A percentile compares a stretch with the other conserved stretches of the same genome.
Evolutionary conservation across 2,888 invertebrate species (phyloP).

Genomic region (Patella pellucida): DNA sequence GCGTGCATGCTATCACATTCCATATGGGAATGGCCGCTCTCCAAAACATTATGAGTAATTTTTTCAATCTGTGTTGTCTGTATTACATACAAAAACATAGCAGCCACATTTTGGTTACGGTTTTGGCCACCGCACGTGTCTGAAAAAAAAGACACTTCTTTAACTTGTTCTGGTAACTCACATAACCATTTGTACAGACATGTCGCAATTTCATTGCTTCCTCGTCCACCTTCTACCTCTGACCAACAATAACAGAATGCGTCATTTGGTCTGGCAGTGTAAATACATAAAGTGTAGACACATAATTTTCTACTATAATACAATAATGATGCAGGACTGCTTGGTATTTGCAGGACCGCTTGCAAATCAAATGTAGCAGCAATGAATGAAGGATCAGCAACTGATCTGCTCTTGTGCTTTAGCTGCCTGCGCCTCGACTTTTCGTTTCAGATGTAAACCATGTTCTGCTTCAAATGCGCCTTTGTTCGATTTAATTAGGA

Average conservation of each 20-base stretch:
- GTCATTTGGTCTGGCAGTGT: background rate
- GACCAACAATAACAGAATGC: conserved; percentile 13
- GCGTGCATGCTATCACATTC: conserved; percentile 17
- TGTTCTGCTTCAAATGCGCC: background rate
- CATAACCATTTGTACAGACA: conserved; percentile 8
- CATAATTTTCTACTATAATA: conserved; percentile 16
- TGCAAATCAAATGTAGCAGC: background rate
- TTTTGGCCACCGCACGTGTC: conserved; percentile 18
- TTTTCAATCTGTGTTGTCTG: too few species aligned
- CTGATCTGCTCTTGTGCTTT: background rate
- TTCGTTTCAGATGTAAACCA: background rate
- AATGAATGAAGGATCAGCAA: background rate
- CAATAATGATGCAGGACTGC: conserved; percentile 6
- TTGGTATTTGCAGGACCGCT: background rate
- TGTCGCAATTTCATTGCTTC: conserved; percentile 16
- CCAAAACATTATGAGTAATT: conserved; percentile 8
- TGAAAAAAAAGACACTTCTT: conserved; percentile 9
- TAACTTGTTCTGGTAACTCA: background rate
- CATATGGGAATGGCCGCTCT: conserved; percentile 14
- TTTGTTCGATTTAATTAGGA: background rate
- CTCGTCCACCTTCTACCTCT: conserved; percentile 13
- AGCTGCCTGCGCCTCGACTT: background rate
- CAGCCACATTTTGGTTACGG: conserved; percentile 16
- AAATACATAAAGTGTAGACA: conserved; percentile 13
- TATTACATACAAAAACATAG: too few species aligned